A percentile compares a stretch with the other conserved stretches of the same genome.
Evolutionary conservation across 35 echinoderm and acorn worm genomes (phyloP).

Genomic region (Amphiura filiformis): DNA sequence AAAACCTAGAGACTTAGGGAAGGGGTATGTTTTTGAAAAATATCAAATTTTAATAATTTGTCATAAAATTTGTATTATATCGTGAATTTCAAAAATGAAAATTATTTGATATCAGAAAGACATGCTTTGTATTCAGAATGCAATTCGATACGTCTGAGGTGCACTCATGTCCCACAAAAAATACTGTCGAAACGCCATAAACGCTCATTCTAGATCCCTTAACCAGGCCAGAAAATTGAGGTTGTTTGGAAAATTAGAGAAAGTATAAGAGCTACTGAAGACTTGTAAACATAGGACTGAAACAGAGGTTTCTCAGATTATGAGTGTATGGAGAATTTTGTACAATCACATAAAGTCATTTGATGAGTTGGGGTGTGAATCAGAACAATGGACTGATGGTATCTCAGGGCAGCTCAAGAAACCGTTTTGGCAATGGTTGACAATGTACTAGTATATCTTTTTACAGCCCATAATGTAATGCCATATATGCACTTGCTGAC

Average conservation of each 20-base stretch:
- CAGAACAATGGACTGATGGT: background rate
- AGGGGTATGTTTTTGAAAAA: too few species aligned
- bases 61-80: too few species aligned
- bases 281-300: background rate
- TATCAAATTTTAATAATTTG: too few species aligned
- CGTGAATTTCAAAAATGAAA: too few species aligned
- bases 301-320: background rate
- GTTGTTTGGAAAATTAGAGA: background rate
- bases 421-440: background rate
- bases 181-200: too few species aligned
- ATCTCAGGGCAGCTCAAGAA: background rate
- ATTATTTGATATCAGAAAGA: too few species aligned
- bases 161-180: too few species aligned
- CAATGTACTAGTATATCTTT: background rate
- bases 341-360: background rate
- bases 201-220: too few species aligned
- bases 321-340: background rate
- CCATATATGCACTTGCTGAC: conserved; percentile 31
- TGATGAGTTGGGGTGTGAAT: background rate
- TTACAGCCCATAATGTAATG: background rate
- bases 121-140: too few species aligned
- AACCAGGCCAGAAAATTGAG: background rate
- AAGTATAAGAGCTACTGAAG: background rate
- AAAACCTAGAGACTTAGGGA: background rate
- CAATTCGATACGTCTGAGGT: too few species aligned